Evolutionary conservation across 1,140 invertebrate genomes (phyloP), one percentile per base, ranked within the genome.

Genomic region (Kradibia gibbosae): DNA sequence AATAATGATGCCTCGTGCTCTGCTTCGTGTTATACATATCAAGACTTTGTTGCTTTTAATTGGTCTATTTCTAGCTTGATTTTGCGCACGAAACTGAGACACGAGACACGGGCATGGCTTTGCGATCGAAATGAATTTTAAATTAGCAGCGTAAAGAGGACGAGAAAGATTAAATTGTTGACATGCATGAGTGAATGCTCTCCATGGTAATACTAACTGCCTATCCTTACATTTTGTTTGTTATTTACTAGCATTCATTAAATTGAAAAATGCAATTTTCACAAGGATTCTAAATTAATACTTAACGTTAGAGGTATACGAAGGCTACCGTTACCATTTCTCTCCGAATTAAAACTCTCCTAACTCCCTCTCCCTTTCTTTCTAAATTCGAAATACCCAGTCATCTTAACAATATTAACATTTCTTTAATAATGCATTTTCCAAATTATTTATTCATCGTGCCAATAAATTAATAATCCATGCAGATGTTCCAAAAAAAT

Each of bases 1-100:
- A 10, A 67, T 50, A 62, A 57, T 57, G 31, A 53, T 55, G 39
- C n/a, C 25, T 36, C 48, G 25, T 55, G 76, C 48, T 75, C 71
- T 80, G 79, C 17, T 75, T 67, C 39, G 45, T 80, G 57, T 80
- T 75, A 75, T 20, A 67, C 31, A 28, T 31, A 55, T n/a, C 77
- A 31, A 53, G 45, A 50, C 22, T 42, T 31, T 42, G 45, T 28
- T 39, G 50, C n/a, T 48, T 72, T 60, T 72, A 80, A 72, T 80
- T 72, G 78, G 78, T 72, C 70, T 70, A 62, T 73, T 80, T 42
- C 70, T 34, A 31, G 15, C 13, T 31, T 31, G 39, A 72, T 50
- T 15, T 48, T 48, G n/a, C 65, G 34, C 62, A 34, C n/a, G n/a
- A n/a, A 67, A 39, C 1, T 34, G 1, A 39, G 7, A 22, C 31